A percentile compares a stretch with the other conserved stretches of the same genome.
These are phyloP conservation scores for Meteorus colon DNA, from an alignment of 2,888 invertebrate genomes.

Conservation along the genomic window DNA sequence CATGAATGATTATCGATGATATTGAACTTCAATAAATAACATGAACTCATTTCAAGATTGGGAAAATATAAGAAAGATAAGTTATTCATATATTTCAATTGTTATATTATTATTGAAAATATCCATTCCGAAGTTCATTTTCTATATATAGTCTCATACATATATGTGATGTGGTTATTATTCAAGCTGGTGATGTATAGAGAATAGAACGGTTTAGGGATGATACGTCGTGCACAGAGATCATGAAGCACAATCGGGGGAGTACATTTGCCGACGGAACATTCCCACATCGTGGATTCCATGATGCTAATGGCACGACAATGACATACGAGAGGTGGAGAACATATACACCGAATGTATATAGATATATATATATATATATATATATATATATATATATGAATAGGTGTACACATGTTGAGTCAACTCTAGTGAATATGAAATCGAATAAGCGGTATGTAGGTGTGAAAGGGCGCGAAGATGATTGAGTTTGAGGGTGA, in stretches of 20 bases:
- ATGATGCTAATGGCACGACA: conserved; percentile 49
- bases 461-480: conserved; percentile 1
- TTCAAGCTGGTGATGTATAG: background rate
- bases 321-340: conserved; percentile 43
- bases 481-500: conserved; percentile 6
- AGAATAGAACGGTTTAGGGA: conserved; percentile 26
- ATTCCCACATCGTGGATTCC: conserved; percentile 40
- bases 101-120: too few species aligned
- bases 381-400: background rate
- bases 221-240: conserved; percentile 33
- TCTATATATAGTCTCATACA: background rate
- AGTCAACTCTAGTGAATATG: background rate
- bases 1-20: background rate
- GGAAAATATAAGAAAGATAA: too few species aligned
- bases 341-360: background rate
- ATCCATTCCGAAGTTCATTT: too few species aligned
- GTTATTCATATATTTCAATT: too few species aligned
- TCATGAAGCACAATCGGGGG: conserved; percentile 24
- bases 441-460: background rate
- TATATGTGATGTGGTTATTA: background rate
- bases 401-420: background rate
- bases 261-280: background rate
- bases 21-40: background rate
- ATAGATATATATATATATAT: background rate
- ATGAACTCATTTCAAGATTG: background rate